These are phyloP conservation scores for Spizella passerina DNA, from an alignment of 2,797 vertebrate species.

Conservation along the genomic window DNA sequence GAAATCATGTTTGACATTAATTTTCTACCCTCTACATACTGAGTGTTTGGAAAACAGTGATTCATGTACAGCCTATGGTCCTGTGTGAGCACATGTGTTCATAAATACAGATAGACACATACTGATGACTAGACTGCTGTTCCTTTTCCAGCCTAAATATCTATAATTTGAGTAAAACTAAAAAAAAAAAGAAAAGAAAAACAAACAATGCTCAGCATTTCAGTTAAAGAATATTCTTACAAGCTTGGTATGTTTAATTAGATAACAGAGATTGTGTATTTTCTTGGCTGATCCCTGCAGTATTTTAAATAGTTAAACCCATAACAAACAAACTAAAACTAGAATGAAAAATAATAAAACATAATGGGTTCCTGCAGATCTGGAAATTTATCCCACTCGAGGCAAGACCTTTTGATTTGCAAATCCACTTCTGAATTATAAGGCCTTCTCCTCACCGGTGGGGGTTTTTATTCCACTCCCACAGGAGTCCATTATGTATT, in stretches of 20 bases:
- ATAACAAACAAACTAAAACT: conserved; percentile 65
- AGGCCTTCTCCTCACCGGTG: conserved; percentile 62
- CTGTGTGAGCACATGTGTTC: conserved; percentile 8
- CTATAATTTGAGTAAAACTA: background rate
- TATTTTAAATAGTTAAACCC: conserved; percentile 70
- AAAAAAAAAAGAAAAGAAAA: background rate
- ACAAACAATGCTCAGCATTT: background rate
- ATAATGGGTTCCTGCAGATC: conserved; percentile 64
- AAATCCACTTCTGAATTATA: conserved; percentile 74
- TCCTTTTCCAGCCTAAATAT: background rate
- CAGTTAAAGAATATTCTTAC: background rate
- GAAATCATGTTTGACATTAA: conserved; percentile 63
- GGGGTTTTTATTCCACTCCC: conserved; percentile 61
- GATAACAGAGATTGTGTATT: conserved; percentile 49
- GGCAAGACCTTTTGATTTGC: conserved; percentile 74
- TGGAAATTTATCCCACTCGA: conserved; percentile 65
- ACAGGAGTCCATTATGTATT: conserved; percentile 67
- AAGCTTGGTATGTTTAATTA: conserved; percentile 41
- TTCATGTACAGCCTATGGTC: conserved; percentile 7
- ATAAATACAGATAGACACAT: conserved; percentile 28
- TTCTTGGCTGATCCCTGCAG: conserved; percentile 58
- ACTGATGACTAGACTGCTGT: background rate
- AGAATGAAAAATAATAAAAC: conserved; percentile 65
- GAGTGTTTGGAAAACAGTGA: conserved; percentile 45
- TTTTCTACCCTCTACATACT: conserved; percentile 39